Percentiles rank a stretch among this genome's conserved stretches.
Conservation (phyloP, 2,888 invertebrate genomes). For the Heliothis peltigera region DNA sequence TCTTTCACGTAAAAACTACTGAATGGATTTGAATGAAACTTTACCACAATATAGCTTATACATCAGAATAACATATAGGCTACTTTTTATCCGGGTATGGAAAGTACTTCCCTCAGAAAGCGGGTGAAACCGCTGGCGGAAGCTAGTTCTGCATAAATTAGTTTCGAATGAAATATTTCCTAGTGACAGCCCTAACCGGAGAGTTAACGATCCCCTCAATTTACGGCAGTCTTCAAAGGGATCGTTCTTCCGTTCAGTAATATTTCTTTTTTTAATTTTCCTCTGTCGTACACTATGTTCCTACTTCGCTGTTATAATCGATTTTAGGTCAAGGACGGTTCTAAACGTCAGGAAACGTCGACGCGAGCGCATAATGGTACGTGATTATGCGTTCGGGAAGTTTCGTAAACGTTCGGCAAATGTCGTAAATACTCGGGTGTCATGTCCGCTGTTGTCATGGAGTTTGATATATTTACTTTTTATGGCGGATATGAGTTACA, state of each 20-base stretch:
- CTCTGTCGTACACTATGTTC: conserved; percentile 44
- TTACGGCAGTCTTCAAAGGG: conserved; percentile 68
- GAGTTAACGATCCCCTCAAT: conserved; percentile 64
- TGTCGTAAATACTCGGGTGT: conserved; percentile 51
- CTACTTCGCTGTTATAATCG: conserved; percentile 27
- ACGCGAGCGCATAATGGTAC: conserved; percentile 40
- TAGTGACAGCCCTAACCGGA: conserved; percentile 53
- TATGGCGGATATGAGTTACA: conserved; percentile 15
- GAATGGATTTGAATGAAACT: too few relatives aligned
- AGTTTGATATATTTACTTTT: conserved; percentile 14
- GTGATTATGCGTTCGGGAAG: conserved; percentile 47
- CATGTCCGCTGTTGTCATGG: conserved; percentile 35
- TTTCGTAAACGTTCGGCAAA: conserved; percentile 51
- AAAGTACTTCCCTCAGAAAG: too few relatives aligned
- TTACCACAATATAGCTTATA: too few relatives aligned
- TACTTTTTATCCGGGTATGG: too few relatives aligned
- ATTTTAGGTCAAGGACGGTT: conserved; percentile 55
- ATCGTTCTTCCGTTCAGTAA: conserved; percentile 59
- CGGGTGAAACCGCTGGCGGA: too few relatives aligned
- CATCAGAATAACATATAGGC: too few relatives aligned
- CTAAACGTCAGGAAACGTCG: conserved; percentile 44
- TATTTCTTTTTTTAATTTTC: conserved; percentile 66
- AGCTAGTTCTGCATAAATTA: conserved; percentile 10
- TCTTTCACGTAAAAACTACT: too few relatives aligned
- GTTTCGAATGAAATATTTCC: conserved; percentile 1